Percentiles rank a stretch among this genome's conserved stretches.
Conservation (phyloP, 1,140 invertebrate species). For the Drosophila sproati region DNA sequence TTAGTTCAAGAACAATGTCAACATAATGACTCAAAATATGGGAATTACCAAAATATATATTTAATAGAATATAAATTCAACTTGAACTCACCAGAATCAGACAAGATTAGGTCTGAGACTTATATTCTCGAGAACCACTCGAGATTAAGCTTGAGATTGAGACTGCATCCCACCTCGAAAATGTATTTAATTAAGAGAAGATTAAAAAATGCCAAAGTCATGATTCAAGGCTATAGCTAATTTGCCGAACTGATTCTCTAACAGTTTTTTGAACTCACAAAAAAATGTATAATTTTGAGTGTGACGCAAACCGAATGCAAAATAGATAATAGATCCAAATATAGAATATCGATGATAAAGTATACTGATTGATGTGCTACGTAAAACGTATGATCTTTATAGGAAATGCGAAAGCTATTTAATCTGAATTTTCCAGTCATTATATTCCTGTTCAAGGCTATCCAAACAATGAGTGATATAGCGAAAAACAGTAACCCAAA, state of each 20-base stretch:
- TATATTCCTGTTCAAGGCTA: slow-evolving; percentile 5
- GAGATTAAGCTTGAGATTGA: too few relatives aligned
- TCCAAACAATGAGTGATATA: slow-evolving; percentile 2
- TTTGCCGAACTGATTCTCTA: neutral
- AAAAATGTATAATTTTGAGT: neutral
- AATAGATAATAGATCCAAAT: neutral
- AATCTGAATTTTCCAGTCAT: slow-evolving; percentile 11
- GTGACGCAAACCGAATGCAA: slow-evolving; percentile 12
- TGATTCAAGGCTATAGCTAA: slow-evolving; percentile 2
- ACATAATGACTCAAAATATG: slow-evolving; percentile 2
- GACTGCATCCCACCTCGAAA: too few relatives aligned
- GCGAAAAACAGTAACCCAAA: neutral
- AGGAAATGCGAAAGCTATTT: slow-evolving; percentile 2
- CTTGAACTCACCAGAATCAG: neutral
- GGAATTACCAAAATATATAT: slow-evolving; percentile 12
- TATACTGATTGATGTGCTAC: neutral
- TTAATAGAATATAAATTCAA: neutral
- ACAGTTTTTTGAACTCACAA: slow-evolving; percentile 3
- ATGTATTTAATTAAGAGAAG: too few relatives aligned
- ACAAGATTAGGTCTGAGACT: neutral
- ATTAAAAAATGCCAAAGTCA: neutral
- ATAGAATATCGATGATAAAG: neutral
- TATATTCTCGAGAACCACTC: too few relatives aligned
- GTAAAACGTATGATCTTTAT: slow-evolving; percentile 1
- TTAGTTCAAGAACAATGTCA: slow-evolving; percentile 14